Evolutionary conservation across 2,797 vertebrate genomes (phyloP).

Genomic region (Centroberyx gerrardi): DNA sequence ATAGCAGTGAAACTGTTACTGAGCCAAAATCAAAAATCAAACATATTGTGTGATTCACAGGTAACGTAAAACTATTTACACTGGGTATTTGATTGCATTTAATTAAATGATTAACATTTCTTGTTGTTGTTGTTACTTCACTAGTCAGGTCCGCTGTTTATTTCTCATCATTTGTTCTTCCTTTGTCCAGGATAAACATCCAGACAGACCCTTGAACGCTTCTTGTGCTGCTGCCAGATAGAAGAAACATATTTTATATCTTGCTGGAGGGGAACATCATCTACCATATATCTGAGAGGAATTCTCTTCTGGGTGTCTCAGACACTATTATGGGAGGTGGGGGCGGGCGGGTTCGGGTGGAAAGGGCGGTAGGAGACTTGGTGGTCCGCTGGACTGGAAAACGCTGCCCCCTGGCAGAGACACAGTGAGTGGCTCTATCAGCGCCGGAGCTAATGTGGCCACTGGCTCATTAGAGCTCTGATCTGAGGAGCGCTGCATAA

Average conservation of each 20-base stretch:
- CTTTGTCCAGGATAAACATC: slow-evolving; percentile 24
- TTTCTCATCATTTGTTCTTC: slow-evolving; percentile 2
- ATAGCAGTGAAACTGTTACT: neutral
- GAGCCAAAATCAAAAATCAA: neutral
- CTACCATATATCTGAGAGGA: slow-evolving; percentile 59
- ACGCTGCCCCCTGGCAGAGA: slow-evolving; percentile 73
- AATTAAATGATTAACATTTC: neutral
- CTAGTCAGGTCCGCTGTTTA: neutral
- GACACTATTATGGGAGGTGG: slow-evolving; percentile 39
- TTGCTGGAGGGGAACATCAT: slow-evolving; percentile 65
- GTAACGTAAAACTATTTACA: neutral
- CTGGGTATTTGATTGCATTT: neutral
- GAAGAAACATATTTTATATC: slow-evolving; percentile 59
- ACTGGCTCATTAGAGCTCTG: slow-evolving; percentile 80
- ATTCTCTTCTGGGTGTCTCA: slow-evolving; percentile 68
- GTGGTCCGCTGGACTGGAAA: slow-evolving; percentile 84
- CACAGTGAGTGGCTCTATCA: slow-evolving; percentile 65
- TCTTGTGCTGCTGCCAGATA: slow-evolving; percentile 39
- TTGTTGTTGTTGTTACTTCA: neutral
- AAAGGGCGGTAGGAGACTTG: slow-evolving; percentile 63
- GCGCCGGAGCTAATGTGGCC: slow-evolving; percentile 75
- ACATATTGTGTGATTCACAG: neutral
- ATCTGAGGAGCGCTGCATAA: slow-evolving; percentile 71
- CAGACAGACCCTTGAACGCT: slow-evolving; percentile 30
- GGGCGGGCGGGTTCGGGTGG: slow-evolving; percentile 32